Conservation (phyloP, 2,797 vertebrate species). For the Poeciliopsis gracilis region DNA sequence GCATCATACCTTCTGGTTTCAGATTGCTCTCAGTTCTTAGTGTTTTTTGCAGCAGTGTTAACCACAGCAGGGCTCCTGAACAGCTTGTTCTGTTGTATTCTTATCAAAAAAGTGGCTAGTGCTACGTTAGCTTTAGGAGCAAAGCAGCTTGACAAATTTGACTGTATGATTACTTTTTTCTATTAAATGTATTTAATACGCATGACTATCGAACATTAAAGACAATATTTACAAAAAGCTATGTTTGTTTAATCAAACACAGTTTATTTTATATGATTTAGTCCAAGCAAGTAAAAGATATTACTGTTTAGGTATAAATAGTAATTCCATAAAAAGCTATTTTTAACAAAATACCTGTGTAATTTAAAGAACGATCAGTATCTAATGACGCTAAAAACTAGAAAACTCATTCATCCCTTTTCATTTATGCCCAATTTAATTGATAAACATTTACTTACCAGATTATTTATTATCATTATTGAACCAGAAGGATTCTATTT, state of each 20-base stretch:
- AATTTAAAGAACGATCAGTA: slow-evolving; percentile 10
- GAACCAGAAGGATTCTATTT: slow-evolving; percentile 27
- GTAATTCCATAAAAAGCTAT: neutral
- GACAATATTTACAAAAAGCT: neutral
- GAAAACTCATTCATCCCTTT: neutral
- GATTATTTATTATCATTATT: neutral
- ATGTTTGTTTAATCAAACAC: neutral
- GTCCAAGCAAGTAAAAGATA: neutral
- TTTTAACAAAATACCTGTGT: neutral
- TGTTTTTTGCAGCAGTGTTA: too few relatives aligned
- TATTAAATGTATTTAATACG: too few relatives aligned
- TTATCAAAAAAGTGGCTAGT: too few relatives aligned
- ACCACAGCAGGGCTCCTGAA: too few relatives aligned
- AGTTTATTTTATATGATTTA: neutral
- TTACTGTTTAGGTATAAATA: neutral
- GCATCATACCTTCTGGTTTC: too few relatives aligned
- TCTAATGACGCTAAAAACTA: neutral
- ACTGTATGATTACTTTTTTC: too few relatives aligned
- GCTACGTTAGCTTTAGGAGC: too few relatives aligned
- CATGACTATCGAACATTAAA: too few relatives aligned
- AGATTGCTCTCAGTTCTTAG: too few relatives aligned
- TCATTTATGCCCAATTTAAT: neutral
- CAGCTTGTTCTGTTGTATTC: too few relatives aligned
- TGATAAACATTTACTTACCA: neutral
- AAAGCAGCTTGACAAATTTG: too few relatives aligned